phyloP scores from a whole-genome alignment of 2,797 vertebrate species.

The Lacerta viridis region DNA sequence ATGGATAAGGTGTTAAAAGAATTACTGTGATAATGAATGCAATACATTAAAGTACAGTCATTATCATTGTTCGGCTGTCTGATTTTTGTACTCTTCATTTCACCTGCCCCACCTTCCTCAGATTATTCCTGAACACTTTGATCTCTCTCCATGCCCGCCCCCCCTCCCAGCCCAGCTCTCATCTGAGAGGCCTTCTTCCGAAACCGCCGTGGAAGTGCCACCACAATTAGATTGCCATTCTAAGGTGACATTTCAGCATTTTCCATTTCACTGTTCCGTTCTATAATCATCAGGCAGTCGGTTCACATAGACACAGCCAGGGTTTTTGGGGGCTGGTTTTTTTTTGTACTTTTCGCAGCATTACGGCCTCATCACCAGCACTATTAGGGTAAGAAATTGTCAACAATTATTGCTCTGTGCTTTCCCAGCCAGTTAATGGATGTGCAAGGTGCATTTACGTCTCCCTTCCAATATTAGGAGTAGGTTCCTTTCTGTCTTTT shows the following conservation, averaged over 20 bases:
- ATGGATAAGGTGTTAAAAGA: slow-evolving; percentile 39
- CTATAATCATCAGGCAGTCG: neutral
- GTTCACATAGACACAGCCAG: slow-evolving; percentile 32
- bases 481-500: neutral
- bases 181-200: slow-evolving; percentile 34
- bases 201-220: neutral
- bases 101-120: slow-evolving; percentile 1
- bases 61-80: slow-evolving; percentile 29
- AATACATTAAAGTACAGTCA: slow-evolving; percentile 21
- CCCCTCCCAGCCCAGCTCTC: neutral
- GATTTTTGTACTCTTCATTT: slow-evolving; percentile 45
- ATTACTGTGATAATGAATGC: slow-evolving; percentile 29
- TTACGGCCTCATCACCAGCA: neutral
- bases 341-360: slow-evolving; percentile 18
- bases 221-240: slow-evolving; percentile 40
- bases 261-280: slow-evolving; percentile 45
- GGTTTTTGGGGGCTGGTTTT: neutral
- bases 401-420: neutral
- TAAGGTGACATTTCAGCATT: slow-evolving; percentile 29
- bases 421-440: slow-evolving; percentile 18
- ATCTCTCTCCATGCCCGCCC: neutral
- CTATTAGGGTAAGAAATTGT: slow-evolving; percentile 9
- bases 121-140: slow-evolving; percentile 17
- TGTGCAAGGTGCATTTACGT: slow-evolving; percentile 1
- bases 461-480: neutral